Percentiles rank a stretch among this genome's conserved stretches.
Evolutionary conservation across 2,888 invertebrate species (phyloP).

Genomic region (Agonopterix heracliana): DNA sequence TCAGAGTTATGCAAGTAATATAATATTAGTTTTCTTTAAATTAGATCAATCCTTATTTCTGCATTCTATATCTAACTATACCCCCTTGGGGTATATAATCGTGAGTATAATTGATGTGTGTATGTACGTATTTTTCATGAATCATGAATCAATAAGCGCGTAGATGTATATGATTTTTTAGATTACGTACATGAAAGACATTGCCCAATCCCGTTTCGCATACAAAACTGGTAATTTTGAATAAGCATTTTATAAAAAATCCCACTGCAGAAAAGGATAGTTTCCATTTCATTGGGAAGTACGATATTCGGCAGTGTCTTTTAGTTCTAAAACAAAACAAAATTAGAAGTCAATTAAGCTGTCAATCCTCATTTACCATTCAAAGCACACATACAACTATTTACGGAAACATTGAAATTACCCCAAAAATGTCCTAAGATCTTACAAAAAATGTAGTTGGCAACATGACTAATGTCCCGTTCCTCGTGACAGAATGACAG

Average conservation of each 20-base stretch:
- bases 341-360: constrained; percentile 47
- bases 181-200: not conserved
- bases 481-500: constrained; percentile 44
- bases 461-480: constrained; percentile 46
- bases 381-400: constrained; percentile 15
- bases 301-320: no score
- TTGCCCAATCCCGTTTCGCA: no score
- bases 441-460: constrained; percentile 35
- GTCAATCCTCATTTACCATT: constrained; percentile 27
- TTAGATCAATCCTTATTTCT: not conserved
- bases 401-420: constrained; percentile 21
- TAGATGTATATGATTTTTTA: no score
- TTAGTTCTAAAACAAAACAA: constrained; percentile 19
- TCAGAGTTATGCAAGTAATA: not conserved
- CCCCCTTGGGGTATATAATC: no score
- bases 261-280: no score
- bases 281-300: no score
- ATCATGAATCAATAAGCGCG: no score
- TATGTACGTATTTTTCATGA: no score
- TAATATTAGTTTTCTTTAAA: not conserved
- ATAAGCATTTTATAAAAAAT: no score
- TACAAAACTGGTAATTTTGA: no score
- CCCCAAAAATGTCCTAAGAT: constrained; percentile 20
- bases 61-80: not conserved
- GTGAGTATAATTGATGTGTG: no score